Evolutionary conservation across 1,140 invertebrate genomes (phyloP), one percentile per base, ranked within the genome.

Genomic region (Lutraria rhynchaena): DNA sequence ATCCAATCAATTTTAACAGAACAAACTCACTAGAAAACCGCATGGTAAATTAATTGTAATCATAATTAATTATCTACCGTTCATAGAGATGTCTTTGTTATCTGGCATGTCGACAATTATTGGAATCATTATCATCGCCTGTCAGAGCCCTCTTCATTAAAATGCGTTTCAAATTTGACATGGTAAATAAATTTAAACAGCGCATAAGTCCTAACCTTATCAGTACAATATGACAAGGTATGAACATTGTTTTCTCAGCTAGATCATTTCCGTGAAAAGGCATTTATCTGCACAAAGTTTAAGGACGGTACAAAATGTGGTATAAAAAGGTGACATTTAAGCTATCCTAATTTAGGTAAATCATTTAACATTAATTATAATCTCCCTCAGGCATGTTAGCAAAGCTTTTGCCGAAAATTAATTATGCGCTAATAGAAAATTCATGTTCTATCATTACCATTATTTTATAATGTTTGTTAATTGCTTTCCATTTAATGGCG

Each of bases 121-220:
- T 67, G 27, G 33, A 19, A 61, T 19, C 37, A 61, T 75, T 46
- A 19, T 61, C n/a, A 24, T 3, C 22, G 53, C 55, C 24, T 75
- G 73, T 75, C 73, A 75, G n/a, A 13, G 33, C 19, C 49, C 31
- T 35, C 69, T n/a, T 29, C 35, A 46, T n/a, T 37, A 71, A 51
- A 55, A 51, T 51, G 31, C 51, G 29, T 41, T 71, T 57, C 31
- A 55, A 71, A 57, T 29, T 37, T 75, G 73, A 75, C 73, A 61
- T 75, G 73, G 58, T 49, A 75, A 44, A 75, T 75, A 75, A 60
- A 75, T 61, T 75, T 75, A 44, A 75, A 75, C 46, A 75, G 73
- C 55, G 63, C 63, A 29, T 60, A 75, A 75, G 73, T 75, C 73
- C 31, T 75, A 61, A 61, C 73, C 73, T n/a, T 29, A 19, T 61